Conservation (phyloP, 64 coral and sea anemone species). For the Stylophora pistillata region DNA sequence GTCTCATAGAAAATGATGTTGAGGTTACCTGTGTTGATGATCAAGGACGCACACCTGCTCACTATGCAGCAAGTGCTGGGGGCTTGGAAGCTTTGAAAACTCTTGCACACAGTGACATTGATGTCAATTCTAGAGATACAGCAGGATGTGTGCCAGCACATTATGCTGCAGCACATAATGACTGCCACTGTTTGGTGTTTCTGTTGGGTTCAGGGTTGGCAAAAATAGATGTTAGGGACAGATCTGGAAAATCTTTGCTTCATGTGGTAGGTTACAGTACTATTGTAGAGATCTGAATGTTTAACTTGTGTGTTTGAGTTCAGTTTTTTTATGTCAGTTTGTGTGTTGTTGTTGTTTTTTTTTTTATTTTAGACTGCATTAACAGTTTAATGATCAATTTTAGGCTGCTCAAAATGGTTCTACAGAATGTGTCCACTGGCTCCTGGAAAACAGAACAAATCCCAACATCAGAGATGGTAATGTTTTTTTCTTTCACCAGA, state of each 20-base stretch:
- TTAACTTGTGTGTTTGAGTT: background rate
- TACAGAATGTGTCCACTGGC: constrained; percentile 93
- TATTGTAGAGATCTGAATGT: background rate
- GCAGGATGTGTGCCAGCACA: constrained; percentile 79
- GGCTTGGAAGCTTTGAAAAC: constrained; percentile 84
- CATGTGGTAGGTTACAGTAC: constrained; percentile 73
- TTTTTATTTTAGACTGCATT: background rate
- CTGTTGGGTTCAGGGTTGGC: constrained; percentile 70
- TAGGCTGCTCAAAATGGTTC: constrained; percentile 90
- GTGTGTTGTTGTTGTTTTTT: background rate
- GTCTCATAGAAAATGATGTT: constrained; percentile 78
- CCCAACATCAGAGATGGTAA: constrained; percentile 88
- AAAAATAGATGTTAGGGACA: constrained; percentile 76
- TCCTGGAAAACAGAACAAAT: constrained; percentile 70
- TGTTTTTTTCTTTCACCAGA: background rate
- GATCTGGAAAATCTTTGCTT: constrained; percentile 67
- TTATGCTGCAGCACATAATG: constrained; percentile 72
- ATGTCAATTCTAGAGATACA: constrained; percentile 77
- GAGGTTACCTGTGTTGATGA: constrained; percentile 63
- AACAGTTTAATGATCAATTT: background rate
- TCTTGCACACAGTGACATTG: constrained; percentile 77
- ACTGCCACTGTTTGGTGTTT: constrained; percentile 79
- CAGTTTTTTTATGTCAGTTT: background rate
- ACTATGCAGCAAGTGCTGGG: constrained; percentile 69
- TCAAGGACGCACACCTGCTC: constrained; percentile 74